Conservation (phyloP, 1,140 invertebrate species). For the Spodoptera frugiperda region DNA sequence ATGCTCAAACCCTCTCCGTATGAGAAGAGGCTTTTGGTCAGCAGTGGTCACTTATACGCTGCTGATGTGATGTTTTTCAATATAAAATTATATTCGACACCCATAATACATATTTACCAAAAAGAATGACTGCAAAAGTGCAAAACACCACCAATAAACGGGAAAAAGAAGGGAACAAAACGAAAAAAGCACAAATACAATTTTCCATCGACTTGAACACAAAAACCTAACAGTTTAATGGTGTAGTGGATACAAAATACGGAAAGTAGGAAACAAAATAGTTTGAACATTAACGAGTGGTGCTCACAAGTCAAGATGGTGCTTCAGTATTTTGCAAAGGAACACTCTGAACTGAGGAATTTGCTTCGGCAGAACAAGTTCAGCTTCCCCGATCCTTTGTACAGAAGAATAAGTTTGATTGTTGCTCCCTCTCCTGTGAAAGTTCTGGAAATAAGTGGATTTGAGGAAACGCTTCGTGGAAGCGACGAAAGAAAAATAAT, state of each 20-base stretch:
- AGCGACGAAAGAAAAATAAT: too few relatives aligned
- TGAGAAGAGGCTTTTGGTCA: too few relatives aligned
- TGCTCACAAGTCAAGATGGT: conserved; percentile 77
- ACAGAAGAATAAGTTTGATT: conserved; percentile 33
- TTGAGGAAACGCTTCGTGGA: neutral
- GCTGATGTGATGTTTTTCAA: too few relatives aligned
- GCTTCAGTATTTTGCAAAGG: conserved; percentile 78
- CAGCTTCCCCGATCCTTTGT: conserved; percentile 56
- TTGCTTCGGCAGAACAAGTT: conserved; percentile 68
- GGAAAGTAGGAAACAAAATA: conserved; percentile 61
- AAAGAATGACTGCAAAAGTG: neutral
- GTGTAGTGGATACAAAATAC: conserved; percentile 75
- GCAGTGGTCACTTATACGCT: too few relatives aligned
- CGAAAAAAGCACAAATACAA: conserved; percentile 21
- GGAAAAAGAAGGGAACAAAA: neutral
- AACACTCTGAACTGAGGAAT: conserved; percentile 74
- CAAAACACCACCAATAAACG: neutral
- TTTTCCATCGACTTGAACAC: conserved; percentile 35
- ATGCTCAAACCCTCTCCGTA: too few relatives aligned
- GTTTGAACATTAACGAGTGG: conserved; percentile 76
- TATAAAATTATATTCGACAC: too few relatives aligned
- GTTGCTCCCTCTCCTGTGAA: neutral
- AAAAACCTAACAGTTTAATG: conserved; percentile 32
- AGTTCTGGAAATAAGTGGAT: conserved; percentile 23
- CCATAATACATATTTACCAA: too few relatives aligned